phyloP scores from a whole-genome alignment of 2,888 invertebrate genomes.

The Helleia helle region DNA sequence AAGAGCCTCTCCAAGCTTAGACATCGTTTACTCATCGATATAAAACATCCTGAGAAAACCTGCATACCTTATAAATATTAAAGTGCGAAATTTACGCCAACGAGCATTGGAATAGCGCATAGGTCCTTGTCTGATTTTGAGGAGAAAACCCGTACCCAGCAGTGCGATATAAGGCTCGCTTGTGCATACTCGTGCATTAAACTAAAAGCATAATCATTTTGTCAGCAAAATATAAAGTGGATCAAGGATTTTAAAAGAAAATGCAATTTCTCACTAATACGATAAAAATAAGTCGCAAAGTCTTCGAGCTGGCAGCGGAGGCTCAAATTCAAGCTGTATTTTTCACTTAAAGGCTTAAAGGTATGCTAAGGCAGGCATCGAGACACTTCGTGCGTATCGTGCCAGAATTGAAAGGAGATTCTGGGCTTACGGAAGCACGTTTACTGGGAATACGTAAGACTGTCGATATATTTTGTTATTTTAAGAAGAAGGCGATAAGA shows the following conservation, averaged over 20 bases:
- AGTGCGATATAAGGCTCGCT: no score
- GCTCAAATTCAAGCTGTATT: conserved; percentile 1
- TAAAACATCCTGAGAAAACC: no score
- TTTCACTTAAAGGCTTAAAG: conserved; percentile 14
- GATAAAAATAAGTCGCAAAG: not conserved
- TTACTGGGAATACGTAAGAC: conserved; percentile 10
- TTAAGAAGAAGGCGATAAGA: no score
- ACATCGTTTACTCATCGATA: no score
- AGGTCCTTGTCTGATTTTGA: no score
- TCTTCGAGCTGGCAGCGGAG: conserved; percentile 1
- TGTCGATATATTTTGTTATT: no score
- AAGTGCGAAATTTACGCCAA: no score
- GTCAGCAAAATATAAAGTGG: not conserved
- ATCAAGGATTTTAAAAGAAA: not conserved
- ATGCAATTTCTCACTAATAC: not conserved
- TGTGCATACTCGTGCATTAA: not conserved
- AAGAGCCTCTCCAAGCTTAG: no score
- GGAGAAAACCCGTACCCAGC: no score
- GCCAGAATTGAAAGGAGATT: conserved; percentile 19
- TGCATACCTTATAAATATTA: no score
- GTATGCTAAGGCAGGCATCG: conserved; percentile 15
- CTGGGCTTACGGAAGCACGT: conserved; percentile 10
- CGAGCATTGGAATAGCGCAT: no score
- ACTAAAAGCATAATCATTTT: not conserved
- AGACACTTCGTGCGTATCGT: conserved; percentile 19